Conservation (phyloP, 2,113 vertebrate genomes). For the Tricholaema leucomelas region DNA sequence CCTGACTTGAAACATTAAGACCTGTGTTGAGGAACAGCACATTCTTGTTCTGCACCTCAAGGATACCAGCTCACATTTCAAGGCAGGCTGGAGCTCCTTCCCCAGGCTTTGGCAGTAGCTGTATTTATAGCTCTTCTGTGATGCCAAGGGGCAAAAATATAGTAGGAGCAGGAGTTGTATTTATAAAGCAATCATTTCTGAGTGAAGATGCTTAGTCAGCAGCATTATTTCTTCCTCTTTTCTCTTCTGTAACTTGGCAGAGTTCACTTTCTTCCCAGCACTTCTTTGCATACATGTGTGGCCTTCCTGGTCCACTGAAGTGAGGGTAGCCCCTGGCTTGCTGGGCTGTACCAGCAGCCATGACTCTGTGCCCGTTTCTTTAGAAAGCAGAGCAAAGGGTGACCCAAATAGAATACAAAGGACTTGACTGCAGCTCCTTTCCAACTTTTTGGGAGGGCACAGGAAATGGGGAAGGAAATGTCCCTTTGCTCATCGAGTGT, state of each 20-base stretch:
- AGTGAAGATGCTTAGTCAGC: background rate
- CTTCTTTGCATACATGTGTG: background rate
- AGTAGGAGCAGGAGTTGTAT: background rate
- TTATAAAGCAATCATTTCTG: background rate
- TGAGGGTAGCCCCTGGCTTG: background rate
- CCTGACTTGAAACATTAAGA: background rate
- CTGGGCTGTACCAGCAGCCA: background rate
- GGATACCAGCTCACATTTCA: background rate
- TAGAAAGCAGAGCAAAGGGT: background rate
- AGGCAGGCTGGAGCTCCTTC: slow-evolving; percentile 9
- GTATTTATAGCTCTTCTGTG: background rate
- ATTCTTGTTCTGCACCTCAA: background rate
- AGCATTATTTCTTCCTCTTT: background rate
- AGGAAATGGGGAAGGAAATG: background rate
- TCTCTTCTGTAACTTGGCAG: background rate
- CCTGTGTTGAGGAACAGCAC: background rate
- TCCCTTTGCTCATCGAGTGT: background rate
- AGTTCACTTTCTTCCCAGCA: background rate
- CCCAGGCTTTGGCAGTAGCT: background rate
- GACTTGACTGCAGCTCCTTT: background rate
- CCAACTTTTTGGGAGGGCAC: background rate
- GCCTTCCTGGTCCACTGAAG: background rate
- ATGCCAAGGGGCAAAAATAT: slow-evolving; percentile 4
- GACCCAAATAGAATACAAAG: background rate
- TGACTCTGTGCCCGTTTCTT: background rate